Evolutionary conservation across 2,113 vertebrate genomes (phyloP), one percentile per base, ranked within the genome.

Genomic region (Steatornis caripensis): DNA sequence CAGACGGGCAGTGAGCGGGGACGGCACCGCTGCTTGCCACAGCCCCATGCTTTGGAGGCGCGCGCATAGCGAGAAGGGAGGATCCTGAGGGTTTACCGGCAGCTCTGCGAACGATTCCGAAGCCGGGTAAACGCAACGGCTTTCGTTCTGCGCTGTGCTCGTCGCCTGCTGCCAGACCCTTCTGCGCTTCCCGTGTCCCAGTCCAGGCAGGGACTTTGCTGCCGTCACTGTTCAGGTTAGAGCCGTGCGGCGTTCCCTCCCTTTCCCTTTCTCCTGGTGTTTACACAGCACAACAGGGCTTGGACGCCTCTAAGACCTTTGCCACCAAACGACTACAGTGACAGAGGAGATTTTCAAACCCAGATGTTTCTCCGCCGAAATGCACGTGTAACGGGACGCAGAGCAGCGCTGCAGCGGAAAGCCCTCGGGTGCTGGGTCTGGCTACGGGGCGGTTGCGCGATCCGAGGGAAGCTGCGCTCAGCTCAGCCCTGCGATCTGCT

Each of bases 241-340:
- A 72, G 58, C 75, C 51, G 1, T 1, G 0, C 0, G 6, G 0
- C 21, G 36, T 12, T 71, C 57, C 43, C 80, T 46, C 53, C 0
- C 58, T 14, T 21, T 14, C 37, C 57, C 0, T 0, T 15, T 46
- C 74, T 53, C 39, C 66, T 7, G 23, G 22, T n/a, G 24, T 43
- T 22, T 8, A 5, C 3, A 0, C 68, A 6, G 27, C 60, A 11
- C 29, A 11, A 32, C 23, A 2, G 36, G 20, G 78, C 75, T 48
- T 11, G 6, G 51, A 30, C 15, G 9, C 53, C 83, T 16, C 4
- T 9, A 15, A 34, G 20, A 18, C 12, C 43, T 30, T 3, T 11
- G 29, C 27, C 46, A 43, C 51, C 62, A 41, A 87, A 30, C 34
- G 19, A 5, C 23, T 61, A 3, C 32, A 32, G 75, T 7, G 34